Conservation (phyloP, 2,888 invertebrate genomes). For the Isotomurus palustris region DNA sequence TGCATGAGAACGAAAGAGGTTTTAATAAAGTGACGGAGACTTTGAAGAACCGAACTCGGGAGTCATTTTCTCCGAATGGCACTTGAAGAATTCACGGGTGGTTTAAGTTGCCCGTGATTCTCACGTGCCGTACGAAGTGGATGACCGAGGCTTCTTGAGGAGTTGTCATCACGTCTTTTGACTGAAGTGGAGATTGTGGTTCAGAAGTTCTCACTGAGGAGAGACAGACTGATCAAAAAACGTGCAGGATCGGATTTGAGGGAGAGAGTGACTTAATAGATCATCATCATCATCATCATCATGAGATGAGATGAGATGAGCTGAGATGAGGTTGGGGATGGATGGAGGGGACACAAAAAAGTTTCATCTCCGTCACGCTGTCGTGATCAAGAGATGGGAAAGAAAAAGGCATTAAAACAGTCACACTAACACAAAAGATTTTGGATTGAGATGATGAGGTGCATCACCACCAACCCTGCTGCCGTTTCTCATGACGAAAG, state of each 20-base stretch:
- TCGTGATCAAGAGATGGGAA: slow-evolving; percentile 44
- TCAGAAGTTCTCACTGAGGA: slow-evolving; percentile 7
- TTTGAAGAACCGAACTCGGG: no score
- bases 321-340: neutral
- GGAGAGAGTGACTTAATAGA: neutral
- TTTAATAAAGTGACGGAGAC: no score
- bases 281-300: neutral
- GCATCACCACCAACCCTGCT: neutral
- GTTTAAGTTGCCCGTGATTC: slow-evolving; percentile 48
- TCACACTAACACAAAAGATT: slow-evolving; percentile 41
- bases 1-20: no score
- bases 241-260: no score
- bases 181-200: slow-evolving; percentile 7
- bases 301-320: no score
- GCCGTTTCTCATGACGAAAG: slow-evolving; percentile 6
- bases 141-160: slow-evolving; percentile 10
- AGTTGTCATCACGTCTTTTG: neutral
- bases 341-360: slow-evolving; percentile 5
- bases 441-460: slow-evolving; percentile 31
- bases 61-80: slow-evolving; percentile 49
- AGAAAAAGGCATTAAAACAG: slow-evolving; percentile 35
- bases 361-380: slow-evolving; percentile 43
- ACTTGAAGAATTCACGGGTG: slow-evolving; percentile 51
- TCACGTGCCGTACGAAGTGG: slow-evolving; percentile 49
- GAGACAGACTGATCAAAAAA: no score